Evolutionary conservation across 1,140 invertebrate species (phyloP), one percentile per base, ranked within the genome.

Genomic region (Dinothrombium tinctorium): DNA sequence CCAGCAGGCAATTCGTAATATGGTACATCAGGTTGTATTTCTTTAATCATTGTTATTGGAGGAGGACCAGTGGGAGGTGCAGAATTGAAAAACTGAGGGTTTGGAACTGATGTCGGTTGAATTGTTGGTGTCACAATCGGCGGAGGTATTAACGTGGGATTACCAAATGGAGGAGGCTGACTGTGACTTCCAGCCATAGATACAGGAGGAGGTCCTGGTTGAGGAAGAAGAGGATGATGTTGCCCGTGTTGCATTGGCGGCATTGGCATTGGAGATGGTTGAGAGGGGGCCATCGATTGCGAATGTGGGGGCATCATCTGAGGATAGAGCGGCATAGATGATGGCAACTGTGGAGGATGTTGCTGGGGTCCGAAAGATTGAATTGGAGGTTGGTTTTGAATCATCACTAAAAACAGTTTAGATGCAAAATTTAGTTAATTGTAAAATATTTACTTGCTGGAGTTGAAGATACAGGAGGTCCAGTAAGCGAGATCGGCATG

Each of bases 1-100:
- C 84, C 87, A 46, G 87, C 87, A 12, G 90, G 90, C 39, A 95
- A 63, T 55, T 96, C 89, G 58, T 78, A 95, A 56, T 95, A 96
- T 36, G 87, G 86, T 47, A 86, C 74, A 40, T 76, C 76, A 11
- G 86, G 86, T 59, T 86, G 71, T 37, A 82, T 59, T 56, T 54
- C 47, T 21, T 49, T 41, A 21, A 29, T 28, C n/a, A 29, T 2
- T 11, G 15, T 49, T 37, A 29, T 25, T 28, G 38, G 20, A n/a
- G 22, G 39, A 25, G 37, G 1, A 14, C 32, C 26, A 23, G 35
- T 33, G 12, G 37, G 32, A 2, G 41, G 41, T 11, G 23, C 33
- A 21, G 33, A 11, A 11, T 25, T 39, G 23, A 29, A 39, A 39
- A 39, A 28, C 15, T 39, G 37, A n/a, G 23, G 23, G 19, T 29